Evolutionary conservation across 2,888 invertebrate species (phyloP), one percentile per base, ranked within the genome.

Genomic region (Lissonota sp.): DNA sequence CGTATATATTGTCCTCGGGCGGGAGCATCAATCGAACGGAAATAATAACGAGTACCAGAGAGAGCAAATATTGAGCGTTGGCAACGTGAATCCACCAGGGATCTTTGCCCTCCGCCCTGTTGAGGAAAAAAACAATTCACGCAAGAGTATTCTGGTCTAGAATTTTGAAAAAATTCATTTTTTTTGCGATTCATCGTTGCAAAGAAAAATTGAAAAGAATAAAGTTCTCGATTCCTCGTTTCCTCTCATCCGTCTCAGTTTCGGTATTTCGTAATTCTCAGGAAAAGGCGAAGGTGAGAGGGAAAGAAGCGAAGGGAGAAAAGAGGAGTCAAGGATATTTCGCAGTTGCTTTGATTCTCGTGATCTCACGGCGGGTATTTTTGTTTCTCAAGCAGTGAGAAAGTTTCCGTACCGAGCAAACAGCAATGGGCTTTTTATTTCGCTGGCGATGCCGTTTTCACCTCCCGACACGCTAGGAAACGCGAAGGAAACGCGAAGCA

Each of bases 311-410:
- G n/a, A n/a, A n/a, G 7, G 57, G 7, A 7, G 62, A 42, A 46
- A 4, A 74, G 40, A 44, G 55, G 64, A 37, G 51, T 55, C 58
- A 55, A 40, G 64, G 26, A 53, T 12, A 26, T 40, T 46, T 67
- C 66, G 55, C 73, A 77, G 77, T 39, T 64, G 63, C 63, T 64
- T 55, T 37, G 69, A 69, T 62, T 77, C 64, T 64, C 46, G 14
- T 26, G 64, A 42, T 72, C 46, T 37, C 76, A 40, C 67, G 67
- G 64, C 16, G 53, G 55, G 57, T 73, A 78, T 81, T 81, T 81
- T 81, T 73, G 74, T 81, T 81, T 81, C 78, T 74, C 70, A 37
- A 74, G 64, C 16, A 26, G 26, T 3, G 26, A 26, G 26, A 26
- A 26, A 26, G 26, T 26, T 26, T 3, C 26, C 26, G 26, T 26